Base-by-base conservation (phyloP, 2,888 invertebrate species). In the Nysson spinosus region DNA sequence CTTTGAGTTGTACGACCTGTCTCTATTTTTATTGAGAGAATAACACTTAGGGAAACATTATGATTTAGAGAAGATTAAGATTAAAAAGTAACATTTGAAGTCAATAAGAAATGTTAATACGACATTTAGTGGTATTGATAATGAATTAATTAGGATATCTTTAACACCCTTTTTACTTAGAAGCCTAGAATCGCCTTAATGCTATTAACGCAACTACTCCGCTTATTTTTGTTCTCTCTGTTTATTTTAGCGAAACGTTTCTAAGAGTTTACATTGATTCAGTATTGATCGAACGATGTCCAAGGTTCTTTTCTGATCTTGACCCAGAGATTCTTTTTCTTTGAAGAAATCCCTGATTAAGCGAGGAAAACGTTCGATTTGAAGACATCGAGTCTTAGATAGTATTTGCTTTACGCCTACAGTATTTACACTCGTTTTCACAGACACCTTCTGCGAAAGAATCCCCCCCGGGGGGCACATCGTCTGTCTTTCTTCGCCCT, bases 171-270 rank as follows among this genome's bases (percentile, higher is more conserved):
- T n/a, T n/a, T n/a, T n/a, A n/a, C n/a, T n/a, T 54, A 50, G 52
- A 35, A 39, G 50, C 68, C 22, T 51, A 14, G n/a, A n/a, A n/a
- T n/a, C n/a, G n/a, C n/a, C n/a, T n/a, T 40, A 58, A 47, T 24
- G 43, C 43, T 57, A 34, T 42, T 47, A 58, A 66, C 55, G 34
- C 55, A 50, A 66, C 54, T 64, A 54, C 47, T 47, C 46, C 37
- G 65, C 64, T 50, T 60, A 44, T 20, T 56, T 50, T 35, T 24
- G n/a, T 34, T 42, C n/a, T 6, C n/a, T n/a, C 17, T 12, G 28
- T 28, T 4, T 34, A 12, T 4, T 14, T n/a, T 34, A 12, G 34
- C 14, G 34, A 34, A 14, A 34, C 5, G 1, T 6, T 34, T 14
- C n/a, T n/a, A 2, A n/a, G n/a, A n/a, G n/a, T n/a, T n/a, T n/a